A percentile compares a stretch with the other conserved stretches of the same genome.
These are phyloP conservation scores for Eospalax fontanierii DNA, from an alignment of 2,797 vertebrate genomes.

Conservation along the genomic window DNA sequence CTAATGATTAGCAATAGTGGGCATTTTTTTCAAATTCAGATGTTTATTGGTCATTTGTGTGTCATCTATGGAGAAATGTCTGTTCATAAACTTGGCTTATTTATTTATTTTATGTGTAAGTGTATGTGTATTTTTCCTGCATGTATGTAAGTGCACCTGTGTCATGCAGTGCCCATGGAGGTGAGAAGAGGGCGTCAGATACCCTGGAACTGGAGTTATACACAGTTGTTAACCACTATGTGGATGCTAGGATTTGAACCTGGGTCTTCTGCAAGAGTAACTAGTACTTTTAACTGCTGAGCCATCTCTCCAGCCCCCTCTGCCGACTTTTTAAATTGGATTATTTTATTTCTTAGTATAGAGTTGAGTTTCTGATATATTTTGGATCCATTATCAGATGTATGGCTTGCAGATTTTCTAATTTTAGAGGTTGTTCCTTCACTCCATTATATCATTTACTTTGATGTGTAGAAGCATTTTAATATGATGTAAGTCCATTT, in stretches of 20 bases:
- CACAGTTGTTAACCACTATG: no score
- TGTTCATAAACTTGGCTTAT: background rate
- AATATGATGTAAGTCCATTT: background rate
- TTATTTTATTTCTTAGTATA: background rate
- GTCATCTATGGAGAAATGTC: no score
- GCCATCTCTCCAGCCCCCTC: no score
- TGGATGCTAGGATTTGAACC: no score
- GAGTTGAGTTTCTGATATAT: background rate
- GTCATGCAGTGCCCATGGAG: no score
- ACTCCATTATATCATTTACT: background rate
- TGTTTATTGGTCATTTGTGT: background rate
- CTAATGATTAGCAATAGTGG: background rate
- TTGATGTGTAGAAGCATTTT: background rate
- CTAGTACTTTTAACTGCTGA: no score
- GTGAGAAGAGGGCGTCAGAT: no score
- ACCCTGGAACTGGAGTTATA: no score
- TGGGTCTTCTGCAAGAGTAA: no score
- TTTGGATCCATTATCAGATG: background rate
- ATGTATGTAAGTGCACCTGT: no score
- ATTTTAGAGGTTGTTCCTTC: background rate
- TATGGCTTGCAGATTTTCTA: background rate
- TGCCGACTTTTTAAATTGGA: background rate
- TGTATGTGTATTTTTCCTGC: no score
- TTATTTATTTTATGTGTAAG: background rate
- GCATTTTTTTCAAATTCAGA: background rate